A percentile compares a stretch with the other conserved stretches of the same genome.
phyloP scores from a whole-genome alignment of 1,140 invertebrate genomes.

The Drosophila sp. region DNA sequence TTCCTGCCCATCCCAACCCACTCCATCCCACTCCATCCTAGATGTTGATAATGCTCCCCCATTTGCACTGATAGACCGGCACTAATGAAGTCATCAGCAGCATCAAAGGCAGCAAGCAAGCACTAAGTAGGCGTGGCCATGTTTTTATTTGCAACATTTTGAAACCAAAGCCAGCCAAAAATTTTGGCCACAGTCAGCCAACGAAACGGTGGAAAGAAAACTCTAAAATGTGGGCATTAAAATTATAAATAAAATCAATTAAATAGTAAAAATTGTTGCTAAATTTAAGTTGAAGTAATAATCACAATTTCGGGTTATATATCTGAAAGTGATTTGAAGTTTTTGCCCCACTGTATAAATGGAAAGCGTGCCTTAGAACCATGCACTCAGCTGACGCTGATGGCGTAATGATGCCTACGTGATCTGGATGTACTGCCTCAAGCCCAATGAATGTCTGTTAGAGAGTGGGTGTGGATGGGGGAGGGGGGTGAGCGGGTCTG shows the following conservation, averaged over 20 bases:
- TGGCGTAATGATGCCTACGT: slow-evolving; percentile 78
- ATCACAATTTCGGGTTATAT: background rate
- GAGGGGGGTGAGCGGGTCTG: background rate
- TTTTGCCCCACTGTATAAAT: slow-evolving; percentile 29
- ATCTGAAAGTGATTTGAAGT: background rate
- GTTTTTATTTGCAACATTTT: slow-evolving; percentile 74
- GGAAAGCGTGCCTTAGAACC: slow-evolving; percentile 4
- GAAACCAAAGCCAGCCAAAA: slow-evolving; percentile 15
- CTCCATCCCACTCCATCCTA: slow-evolving; percentile 33
- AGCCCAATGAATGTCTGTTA: slow-evolving; percentile 50
- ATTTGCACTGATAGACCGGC: slow-evolving; percentile 75
- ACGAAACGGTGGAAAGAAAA: background rate
- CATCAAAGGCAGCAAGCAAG: slow-evolving; percentile 54
- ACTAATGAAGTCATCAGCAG: slow-evolving; percentile 78
- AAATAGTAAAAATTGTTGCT: background rate
- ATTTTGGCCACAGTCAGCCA: slow-evolving; percentile 18
- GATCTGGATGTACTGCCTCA: slow-evolving; percentile 57
- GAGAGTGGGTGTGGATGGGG: slow-evolving; percentile 30
- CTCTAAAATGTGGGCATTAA: background rate
- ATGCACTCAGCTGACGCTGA: slow-evolving; percentile 57
- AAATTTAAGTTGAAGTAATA: background rate
- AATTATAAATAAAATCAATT: slow-evolving; percentile 12
- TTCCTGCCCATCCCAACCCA: slow-evolving; percentile 14
- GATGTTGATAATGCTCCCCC: slow-evolving; percentile 56
- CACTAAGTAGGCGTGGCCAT: slow-evolving; percentile 38